phyloP scores from a whole-genome alignment of 2,888 invertebrate species.

The Prenolepis imparis region DNA sequence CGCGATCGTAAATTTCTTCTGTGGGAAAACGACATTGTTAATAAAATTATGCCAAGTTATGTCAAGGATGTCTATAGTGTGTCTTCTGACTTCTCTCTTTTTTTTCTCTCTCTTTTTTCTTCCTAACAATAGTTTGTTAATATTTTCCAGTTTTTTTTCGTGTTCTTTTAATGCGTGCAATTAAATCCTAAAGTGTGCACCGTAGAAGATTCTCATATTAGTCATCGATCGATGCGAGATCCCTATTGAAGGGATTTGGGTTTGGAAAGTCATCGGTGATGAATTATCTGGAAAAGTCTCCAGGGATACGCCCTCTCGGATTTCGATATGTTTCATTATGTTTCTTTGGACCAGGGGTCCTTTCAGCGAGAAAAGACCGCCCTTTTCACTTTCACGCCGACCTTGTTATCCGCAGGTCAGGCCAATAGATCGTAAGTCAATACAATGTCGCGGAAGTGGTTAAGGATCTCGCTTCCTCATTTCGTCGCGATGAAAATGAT shows the following conservation, averaged over 20 bases:
- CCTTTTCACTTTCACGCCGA: conserved; percentile 76
- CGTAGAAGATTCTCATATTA: conserved; percentile 21
- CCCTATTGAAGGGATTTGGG: conserved; percentile 35
- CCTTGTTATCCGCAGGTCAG: conserved; percentile 60
- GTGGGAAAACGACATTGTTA: conserved; percentile 36
- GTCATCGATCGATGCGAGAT: conserved; percentile 8
- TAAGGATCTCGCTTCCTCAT: conserved; percentile 50
- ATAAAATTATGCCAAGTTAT: conserved; percentile 62
- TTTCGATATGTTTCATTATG: conserved; percentile 63
- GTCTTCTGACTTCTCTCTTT: not conserved
- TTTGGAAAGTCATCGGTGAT: conserved; percentile 67
- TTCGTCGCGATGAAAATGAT: conserved; percentile 44
- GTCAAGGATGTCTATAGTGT: conserved; percentile 13
- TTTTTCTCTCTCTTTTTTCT: not conserved
- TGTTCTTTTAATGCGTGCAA: not conserved
- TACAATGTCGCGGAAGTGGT: conserved; percentile 66
- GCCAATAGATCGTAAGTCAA: conserved; percentile 58
- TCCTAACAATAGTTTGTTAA: not conserved
- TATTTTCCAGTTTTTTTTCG: no score
- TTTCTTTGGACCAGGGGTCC: conserved; percentile 17
- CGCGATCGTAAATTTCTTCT: conserved; percentile 37
- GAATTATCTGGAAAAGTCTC: conserved; percentile 74
- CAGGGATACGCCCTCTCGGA: conserved; percentile 59
- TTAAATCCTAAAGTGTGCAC: not conserved
- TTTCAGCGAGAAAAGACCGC: conserved; percentile 56